phyloP scores from a whole-genome alignment of 2,113 vertebrate species.

The Carassius carassius region DNA sequence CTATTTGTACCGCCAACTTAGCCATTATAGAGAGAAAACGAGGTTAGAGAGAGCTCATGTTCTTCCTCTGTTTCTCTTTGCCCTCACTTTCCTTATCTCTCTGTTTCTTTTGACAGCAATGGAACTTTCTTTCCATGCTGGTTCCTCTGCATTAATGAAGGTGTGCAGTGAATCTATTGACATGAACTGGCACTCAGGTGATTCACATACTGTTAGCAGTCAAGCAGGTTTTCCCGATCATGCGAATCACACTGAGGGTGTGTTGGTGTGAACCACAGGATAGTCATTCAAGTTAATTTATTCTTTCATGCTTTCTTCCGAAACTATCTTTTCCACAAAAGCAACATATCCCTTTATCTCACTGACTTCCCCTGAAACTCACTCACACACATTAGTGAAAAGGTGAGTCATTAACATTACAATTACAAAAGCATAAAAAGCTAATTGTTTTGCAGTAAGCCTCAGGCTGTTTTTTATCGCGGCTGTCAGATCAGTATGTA shows the following conservation, averaged over 20 bases:
- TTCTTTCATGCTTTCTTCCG: not conserved
- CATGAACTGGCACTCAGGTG: not conserved
- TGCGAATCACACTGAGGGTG: not conserved
- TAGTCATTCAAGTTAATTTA: not conserved
- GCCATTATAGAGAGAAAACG: constrained; percentile 17
- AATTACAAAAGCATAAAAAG: constrained; percentile 5
- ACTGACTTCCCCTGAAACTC: not conserved
- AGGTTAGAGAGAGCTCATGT: not conserved
- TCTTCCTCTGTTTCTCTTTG: constrained; percentile 10
- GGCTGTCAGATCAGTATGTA: constrained; percentile 34
- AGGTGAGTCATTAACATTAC: constrained; percentile 30
- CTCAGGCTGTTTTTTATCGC: constrained; percentile 16
- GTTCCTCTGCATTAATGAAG: not conserved
- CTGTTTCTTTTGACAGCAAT: not conserved
- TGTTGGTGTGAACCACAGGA: constrained; percentile 22
- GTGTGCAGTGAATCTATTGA: not conserved
- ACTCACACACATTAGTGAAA: constrained; percentile 12
- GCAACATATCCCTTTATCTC: constrained; percentile 2
- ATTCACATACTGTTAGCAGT: constrained; percentile 9
- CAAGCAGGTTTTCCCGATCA: not conserved
- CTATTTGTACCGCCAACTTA: not conserved
- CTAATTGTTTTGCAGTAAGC: constrained; percentile 29
- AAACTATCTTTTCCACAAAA: not conserved
- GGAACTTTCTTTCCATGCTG: not conserved
- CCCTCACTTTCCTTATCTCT: constrained; percentile 1